phyloP scores from a whole-genome alignment of 1,140 invertebrate genomes.

The Drosophila biarmipes region DNA sequence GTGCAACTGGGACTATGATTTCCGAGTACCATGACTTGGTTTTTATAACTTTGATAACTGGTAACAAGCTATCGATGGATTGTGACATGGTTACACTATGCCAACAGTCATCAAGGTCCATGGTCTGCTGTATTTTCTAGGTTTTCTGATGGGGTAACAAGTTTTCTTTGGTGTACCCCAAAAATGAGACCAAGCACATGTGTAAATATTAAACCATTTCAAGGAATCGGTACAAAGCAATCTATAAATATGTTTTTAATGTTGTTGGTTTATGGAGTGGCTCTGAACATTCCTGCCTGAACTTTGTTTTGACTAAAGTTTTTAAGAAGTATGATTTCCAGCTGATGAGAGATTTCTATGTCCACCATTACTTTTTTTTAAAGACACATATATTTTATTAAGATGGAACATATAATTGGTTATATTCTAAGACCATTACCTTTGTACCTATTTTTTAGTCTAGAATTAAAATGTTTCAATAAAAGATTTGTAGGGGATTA shows the following conservation, averaged over 20 bases:
- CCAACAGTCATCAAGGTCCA: constrained; percentile 19
- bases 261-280: background rate
- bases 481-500: too few relatives aligned
- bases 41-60: constrained; percentile 43
- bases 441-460: too few relatives aligned
- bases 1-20: constrained; percentile 42
- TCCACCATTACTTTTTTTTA: too few relatives aligned
- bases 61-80: constrained; percentile 3
- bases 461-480: too few relatives aligned
- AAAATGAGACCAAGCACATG: constrained; percentile 3
- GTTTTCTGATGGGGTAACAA: background rate
- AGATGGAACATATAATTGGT: too few relatives aligned
- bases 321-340: too few relatives aligned
- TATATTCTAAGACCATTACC: too few relatives aligned
- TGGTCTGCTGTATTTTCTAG: background rate
- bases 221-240: constrained; percentile 1
- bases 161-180: background rate
- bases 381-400: too few relatives aligned
- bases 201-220: constrained; percentile 46
- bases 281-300: too few relatives aligned
- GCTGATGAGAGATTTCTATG: too few relatives aligned
- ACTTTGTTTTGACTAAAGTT: too few relatives aligned
- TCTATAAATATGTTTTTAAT: background rate
- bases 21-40: background rate
- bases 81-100: constrained; percentile 32